A percentile compares a stretch with the other conserved stretches of the same genome.
Evolutionary conservation across 1,140 invertebrate genomes (phyloP).

Genomic region (Pogonus chalceus): DNA sequence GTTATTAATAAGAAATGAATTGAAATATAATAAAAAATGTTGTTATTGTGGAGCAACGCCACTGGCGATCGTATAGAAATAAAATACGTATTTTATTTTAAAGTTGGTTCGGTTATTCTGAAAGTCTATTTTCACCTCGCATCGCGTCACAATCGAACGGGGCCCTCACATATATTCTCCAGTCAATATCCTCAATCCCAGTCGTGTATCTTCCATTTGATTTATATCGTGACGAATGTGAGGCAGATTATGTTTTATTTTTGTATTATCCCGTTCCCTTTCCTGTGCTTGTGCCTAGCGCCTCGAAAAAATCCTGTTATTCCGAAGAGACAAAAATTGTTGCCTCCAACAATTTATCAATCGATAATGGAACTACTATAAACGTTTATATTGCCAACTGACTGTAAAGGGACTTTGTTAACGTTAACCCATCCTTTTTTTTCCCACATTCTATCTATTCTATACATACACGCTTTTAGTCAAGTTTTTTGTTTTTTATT

Average conservation of each 20-base stretch:
- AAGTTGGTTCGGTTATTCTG: not conserved
- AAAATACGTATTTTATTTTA: slow-evolving; percentile 2
- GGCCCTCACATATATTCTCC: not conserved
- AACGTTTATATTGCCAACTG: no score
- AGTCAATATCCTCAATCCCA: not conserved
- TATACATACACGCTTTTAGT: not conserved
- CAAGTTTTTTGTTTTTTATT: no score
- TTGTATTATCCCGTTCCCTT: not conserved
- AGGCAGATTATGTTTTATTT: not conserved
- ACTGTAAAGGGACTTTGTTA: no score
- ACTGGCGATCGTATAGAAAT: not conserved
- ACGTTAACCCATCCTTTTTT: no score
- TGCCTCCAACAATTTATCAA: no score
- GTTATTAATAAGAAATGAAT: no score
- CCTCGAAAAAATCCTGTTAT: no score
- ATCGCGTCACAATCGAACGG: slow-evolving; percentile 1
- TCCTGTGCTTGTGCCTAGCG: no score
- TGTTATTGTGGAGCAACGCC: not conserved
- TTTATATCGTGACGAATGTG: not conserved
- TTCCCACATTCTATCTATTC: no score
- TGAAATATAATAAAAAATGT: no score
- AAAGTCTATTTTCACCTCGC: not conserved
- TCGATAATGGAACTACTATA: no score
- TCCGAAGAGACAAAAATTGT: no score
- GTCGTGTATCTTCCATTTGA: slow-evolving; percentile 1